These are phyloP conservation scores for Epizoanthus stellaris DNA, from an alignment of 92 coral and sea anemone genomes.

Conservation along the genomic window DNA sequence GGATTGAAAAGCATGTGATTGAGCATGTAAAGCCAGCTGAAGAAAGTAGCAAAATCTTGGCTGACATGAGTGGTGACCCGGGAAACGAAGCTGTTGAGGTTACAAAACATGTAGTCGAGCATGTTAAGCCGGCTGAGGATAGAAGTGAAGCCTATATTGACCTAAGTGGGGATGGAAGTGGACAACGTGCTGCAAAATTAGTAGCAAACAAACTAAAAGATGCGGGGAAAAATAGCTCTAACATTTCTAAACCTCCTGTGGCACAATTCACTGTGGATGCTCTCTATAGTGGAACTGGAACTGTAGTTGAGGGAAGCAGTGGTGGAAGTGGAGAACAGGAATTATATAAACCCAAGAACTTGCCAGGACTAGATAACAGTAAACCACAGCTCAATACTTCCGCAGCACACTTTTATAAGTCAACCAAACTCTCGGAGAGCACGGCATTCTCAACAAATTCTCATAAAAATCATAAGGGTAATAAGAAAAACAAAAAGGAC, in stretches of 20 bases:
- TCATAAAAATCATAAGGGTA: conserved; percentile 18
- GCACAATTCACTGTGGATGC: neutral
- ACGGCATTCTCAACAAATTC: conserved; percentile 22
- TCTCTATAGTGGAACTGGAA: neutral
- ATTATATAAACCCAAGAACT: neutral
- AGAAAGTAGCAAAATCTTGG: neutral
- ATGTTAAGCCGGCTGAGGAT: neutral
- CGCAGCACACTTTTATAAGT: conserved; percentile 23
- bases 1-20: neutral
- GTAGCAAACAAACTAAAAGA: neutral
- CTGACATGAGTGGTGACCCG: conserved; percentile 14
- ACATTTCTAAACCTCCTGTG: neutral
- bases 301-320: neutral
- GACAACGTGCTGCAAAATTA: neutral
- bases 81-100: neutral
- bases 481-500: neutral
- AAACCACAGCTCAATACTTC: neutral
- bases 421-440: conserved; percentile 7
- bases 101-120: neutral
- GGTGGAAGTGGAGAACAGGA: neutral
- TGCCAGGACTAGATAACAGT: neutral
- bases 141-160: neutral
- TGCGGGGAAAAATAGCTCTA: neutral
- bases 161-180: conserved; percentile 18
- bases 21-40: neutral